These are phyloP conservation scores for Chaetodon trifasciatus DNA, from an alignment of 2,797 vertebrate species.

Conservation along the genomic window DNA sequence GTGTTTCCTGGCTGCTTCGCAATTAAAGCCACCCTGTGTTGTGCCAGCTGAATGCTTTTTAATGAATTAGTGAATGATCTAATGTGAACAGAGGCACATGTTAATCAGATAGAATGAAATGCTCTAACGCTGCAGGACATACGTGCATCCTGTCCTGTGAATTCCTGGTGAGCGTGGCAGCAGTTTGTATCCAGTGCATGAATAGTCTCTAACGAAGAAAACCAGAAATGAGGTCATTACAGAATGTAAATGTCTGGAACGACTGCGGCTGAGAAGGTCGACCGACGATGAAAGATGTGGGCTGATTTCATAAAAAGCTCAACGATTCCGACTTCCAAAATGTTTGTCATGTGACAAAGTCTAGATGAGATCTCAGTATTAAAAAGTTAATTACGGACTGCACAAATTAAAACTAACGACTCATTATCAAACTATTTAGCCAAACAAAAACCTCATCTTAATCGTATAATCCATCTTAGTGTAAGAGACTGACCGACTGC, in stretches of 20 bases:
- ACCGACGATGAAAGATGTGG: not conserved
- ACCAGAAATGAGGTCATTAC: not conserved
- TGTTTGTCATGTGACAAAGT: not conserved
- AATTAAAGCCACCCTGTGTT: not conserved
- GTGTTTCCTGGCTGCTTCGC: not conserved
- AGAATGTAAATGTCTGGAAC: not conserved
- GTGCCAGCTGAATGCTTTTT: slow-evolving; percentile 12
- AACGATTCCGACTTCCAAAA: not conserved
- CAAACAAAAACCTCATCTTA: not conserved
- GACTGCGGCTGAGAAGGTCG: not conserved
- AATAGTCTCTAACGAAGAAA: not conserved
- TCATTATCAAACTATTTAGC: not conserved
- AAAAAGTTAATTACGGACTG: not conserved
- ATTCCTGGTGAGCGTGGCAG: not conserved
- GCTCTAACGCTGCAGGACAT: too few relatives aligned
- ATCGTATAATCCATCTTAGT: not conserved
- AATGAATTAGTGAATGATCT: not conserved
- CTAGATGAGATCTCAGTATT: not conserved
- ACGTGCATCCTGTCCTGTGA: not conserved
- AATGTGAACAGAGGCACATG: slow-evolving; percentile 3
- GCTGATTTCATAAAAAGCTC: not conserved
- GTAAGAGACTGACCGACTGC: not conserved
- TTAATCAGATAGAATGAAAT: slow-evolving; percentile 3
- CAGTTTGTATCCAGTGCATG: not conserved
- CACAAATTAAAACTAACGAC: not conserved